These are phyloP conservation scores for Pyrrhosoma nymphula DNA, from an alignment of 2,888 invertebrate genomes.

Conservation along the genomic window DNA sequence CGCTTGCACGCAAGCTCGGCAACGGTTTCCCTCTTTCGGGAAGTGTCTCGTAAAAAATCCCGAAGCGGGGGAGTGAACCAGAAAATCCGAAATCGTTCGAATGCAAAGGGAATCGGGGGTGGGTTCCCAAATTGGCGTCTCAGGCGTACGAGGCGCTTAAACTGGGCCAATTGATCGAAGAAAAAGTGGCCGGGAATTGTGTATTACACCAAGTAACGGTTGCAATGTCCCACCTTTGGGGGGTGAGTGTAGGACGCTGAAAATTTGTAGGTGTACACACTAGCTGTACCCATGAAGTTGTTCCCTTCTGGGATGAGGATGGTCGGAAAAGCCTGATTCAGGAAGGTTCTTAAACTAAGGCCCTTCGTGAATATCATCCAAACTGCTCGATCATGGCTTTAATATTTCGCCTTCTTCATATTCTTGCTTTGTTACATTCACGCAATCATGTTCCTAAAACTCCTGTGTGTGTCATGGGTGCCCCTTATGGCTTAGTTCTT, in stretches of 20 bases:
- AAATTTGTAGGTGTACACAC: no score
- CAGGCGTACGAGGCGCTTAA: background rate
- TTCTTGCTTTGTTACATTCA: no score
- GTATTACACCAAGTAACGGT: background rate
- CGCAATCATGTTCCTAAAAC: no score
- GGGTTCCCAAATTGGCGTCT: background rate
- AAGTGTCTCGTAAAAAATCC: background rate
- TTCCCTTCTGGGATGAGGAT: no score
- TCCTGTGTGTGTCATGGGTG: no score
- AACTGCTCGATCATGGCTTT: no score
- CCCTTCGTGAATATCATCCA: no score
- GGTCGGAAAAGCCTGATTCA: no score
- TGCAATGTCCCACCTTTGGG: background rate
- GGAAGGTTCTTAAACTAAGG: no score
- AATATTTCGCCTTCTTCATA: no score
- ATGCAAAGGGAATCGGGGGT: background rate
- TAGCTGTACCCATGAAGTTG: no score
- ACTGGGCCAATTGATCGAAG: background rate
- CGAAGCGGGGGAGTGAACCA: background rate
- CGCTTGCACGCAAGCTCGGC: conserved; percentile 1
- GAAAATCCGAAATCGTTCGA: background rate
- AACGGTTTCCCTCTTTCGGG: background rate
- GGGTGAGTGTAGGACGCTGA: background rate
- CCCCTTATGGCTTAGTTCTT: no score
- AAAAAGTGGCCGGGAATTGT: background rate